Base-by-base conservation (phyloP, 1,140 invertebrate species). In the Bombus consobrinus region DNA sequence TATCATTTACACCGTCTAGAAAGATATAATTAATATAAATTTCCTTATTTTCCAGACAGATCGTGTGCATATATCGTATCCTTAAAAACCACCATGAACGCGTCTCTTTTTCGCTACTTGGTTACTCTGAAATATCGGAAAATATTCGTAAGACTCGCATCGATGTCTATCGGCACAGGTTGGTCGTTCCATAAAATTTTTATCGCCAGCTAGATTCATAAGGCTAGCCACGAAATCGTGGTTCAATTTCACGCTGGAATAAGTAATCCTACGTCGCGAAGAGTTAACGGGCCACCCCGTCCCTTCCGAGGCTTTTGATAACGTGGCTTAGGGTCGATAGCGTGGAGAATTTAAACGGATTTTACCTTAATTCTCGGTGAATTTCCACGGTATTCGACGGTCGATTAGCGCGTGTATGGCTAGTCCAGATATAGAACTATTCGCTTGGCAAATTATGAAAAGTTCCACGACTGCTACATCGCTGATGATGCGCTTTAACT, bases 171-270 rank as follows among this genome's bases (percentile, higher is more conserved):
- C 34, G 2, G 4, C 12, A n/a, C 25, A 37, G 62, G 68, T 83
- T 69, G 81, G 66, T 76, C 39, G 43, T 39, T n/a, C 32, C 59
- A 73, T 57, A 34, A 83, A 83, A 77, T 28, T 83, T 83, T 83
- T 57, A 83, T 77, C 73, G 47, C 43, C 28, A 18, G 28, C n/a
- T 32, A 32, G 72, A 83, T 83, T 77, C 81, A 69, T 77, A 69
- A 69, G 34, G 74, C 81, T 57, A 6, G 62, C 25, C 81, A 39
- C 81, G 81, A 41, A 47, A 77, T 76, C 81, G 25, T 28, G 43
- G 81, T 77, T 83, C 81, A 83, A 83, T 83, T 83, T 83, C 81
- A 83, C 81, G 81, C 18, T 69, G 81, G 62, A 68, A 41, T 69
- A 83, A 77, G 74, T 77, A 47, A 69, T 66, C 73, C 62, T 41